Evolutionary conservation across 2,888 invertebrate genomes (phyloP).

Genomic region (Rhagonycha lutea): DNA sequence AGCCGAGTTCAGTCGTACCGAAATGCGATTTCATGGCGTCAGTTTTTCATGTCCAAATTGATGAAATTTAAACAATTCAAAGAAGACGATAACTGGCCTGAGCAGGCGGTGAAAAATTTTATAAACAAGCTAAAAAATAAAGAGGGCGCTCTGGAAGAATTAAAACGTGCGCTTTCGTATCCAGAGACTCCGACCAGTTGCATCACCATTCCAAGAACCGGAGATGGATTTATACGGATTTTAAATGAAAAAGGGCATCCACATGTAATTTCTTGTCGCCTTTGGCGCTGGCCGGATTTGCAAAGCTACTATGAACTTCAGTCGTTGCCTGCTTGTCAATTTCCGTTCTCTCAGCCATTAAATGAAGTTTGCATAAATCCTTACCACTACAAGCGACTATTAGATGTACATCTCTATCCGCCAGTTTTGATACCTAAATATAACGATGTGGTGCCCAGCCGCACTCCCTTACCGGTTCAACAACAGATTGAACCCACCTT

Average conservation of each 20-base stretch:
- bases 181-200: constrained; percentile 95
- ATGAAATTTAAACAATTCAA: constrained; percentile 98
- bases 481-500: constrained; percentile 86
- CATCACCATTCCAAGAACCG: constrained; percentile 96
- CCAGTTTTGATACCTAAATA: constrained; percentile 97
- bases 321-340: constrained; percentile 92
- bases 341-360: constrained; percentile 96
- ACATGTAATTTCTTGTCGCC: constrained; percentile 98
- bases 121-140: constrained; percentile 96
- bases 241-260: constrained; percentile 97
- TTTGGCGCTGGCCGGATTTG: constrained; percentile 99
- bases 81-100: constrained; percentile 98
- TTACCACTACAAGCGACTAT: constrained; percentile 97
- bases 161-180: constrained; percentile 90
- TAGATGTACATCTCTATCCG: constrained; percentile 95
- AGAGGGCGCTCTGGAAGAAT: constrained; percentile 92
- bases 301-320: constrained; percentile 98
- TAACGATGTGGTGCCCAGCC: constrained; percentile 93
- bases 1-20: too few species aligned
- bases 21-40: too few species aligned
- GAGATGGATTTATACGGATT: constrained; percentile 95
- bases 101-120: constrained; percentile 95
- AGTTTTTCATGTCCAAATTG: constrained; percentile 60
- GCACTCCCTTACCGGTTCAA: constrained; percentile 86
- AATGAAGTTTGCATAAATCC: constrained; percentile 99